Evolutionary conservation across 2,113 vertebrate genomes (phyloP).

Genomic region (Takifugu flavidus): DNA sequence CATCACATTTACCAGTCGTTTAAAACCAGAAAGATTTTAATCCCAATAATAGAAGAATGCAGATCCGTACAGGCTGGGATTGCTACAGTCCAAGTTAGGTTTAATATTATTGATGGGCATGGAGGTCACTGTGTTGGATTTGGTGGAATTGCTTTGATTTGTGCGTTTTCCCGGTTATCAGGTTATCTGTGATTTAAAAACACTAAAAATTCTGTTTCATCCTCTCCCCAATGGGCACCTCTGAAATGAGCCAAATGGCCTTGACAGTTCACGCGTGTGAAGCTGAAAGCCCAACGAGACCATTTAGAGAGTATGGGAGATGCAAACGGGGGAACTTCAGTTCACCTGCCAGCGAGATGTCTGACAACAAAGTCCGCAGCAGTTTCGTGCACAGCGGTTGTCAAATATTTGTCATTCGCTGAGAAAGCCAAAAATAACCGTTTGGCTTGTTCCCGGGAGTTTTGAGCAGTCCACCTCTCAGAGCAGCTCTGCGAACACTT

Average conservation of each 20-base stretch:
- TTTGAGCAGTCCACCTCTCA: conserved; percentile 2
- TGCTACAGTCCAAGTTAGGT: not conserved
- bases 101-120: not conserved
- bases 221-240: no score
- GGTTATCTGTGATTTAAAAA: no score
- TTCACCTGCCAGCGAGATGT: not conserved
- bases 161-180: no score
- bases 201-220: no score
- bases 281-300: no score
- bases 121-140: no score
- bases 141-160: no score
- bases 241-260: no score
- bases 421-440: conserved; percentile 6
- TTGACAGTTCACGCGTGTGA: no score
- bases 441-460: not conserved
- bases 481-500: not conserved
- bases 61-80: conserved; percentile 2
- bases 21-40: not conserved
- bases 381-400: not conserved
- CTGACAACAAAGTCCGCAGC: not conserved
- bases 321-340: not conserved
- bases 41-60: conserved; percentile 5
- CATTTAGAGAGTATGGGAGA: not conserved
- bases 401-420: not conserved
- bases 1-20: not conserved